Conservation (phyloP, 2,888 invertebrate species). For the Caenorhabditis parvicauda region DNA sequence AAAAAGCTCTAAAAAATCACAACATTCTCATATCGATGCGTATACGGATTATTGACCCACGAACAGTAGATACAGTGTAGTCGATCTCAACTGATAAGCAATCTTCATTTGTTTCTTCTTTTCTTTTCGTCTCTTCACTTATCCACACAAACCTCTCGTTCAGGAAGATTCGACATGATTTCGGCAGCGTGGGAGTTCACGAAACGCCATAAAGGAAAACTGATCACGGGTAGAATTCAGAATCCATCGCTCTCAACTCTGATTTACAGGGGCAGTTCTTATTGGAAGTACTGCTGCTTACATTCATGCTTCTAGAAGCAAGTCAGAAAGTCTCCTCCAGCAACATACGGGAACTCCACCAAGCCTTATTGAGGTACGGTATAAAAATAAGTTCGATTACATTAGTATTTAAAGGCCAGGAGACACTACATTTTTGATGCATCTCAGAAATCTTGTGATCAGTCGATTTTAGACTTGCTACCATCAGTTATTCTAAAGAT, state of each 20-base stretch:
- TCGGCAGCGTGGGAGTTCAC: slow-evolving; percentile 45
- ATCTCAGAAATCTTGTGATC: slow-evolving; percentile 48
- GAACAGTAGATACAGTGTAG: slow-evolving; percentile 2
- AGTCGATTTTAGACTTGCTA: slow-evolving; percentile 40
- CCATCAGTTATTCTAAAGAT: slow-evolving; percentile 31
- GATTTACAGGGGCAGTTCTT: slow-evolving; percentile 24
- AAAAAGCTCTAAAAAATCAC: no score
- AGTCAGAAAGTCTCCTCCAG: no score
- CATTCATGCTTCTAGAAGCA: neutral
- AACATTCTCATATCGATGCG: no score
- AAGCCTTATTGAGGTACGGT: neutral
- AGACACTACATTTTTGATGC: slow-evolving; percentile 50
- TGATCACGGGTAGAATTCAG: slow-evolving; percentile 33
- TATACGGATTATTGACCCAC: slow-evolving; percentile 6
- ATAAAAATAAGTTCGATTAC: neutral
- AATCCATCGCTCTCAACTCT: no score
- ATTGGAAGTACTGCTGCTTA: slow-evolving; percentile 31
- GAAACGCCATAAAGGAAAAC: slow-evolving; percentile 44
- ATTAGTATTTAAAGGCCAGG: slow-evolving; percentile 31
- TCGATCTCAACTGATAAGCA: neutral
- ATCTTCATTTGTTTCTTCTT: neutral
- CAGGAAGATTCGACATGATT: slow-evolving; percentile 13
- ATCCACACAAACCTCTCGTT: neutral
- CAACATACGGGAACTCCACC: neutral
- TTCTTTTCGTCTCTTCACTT: neutral